Evolutionary conservation across 2,797 vertebrate genomes (phyloP).

Genomic region (Enteromius unitaeniatus): DNA sequence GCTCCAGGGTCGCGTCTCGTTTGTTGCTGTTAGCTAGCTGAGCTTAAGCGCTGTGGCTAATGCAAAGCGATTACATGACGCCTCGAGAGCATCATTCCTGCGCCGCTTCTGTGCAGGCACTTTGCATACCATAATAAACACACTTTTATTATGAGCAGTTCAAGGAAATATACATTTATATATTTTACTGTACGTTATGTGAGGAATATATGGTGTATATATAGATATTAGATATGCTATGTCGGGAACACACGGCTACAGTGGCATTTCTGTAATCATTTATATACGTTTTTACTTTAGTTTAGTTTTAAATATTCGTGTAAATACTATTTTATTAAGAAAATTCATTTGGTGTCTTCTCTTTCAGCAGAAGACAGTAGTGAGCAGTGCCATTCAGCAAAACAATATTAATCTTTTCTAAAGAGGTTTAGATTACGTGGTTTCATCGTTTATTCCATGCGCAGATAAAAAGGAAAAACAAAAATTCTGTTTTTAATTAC

Average conservation of each 20-base stretch:
- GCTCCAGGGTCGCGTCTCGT: slow-evolving; percentile 21
- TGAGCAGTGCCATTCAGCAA: neutral
- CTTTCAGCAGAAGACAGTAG: neutral
- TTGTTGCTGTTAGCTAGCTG: slow-evolving; percentile 48
- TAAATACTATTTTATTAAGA: neutral
- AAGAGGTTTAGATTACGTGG: neutral
- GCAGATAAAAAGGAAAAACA: neutral
- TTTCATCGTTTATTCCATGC: neutral
- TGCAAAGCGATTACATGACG: slow-evolving; percentile 44
- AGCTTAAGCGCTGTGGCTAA: slow-evolving; percentile 39
- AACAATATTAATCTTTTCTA: neutral
- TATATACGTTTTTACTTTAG: neutral
- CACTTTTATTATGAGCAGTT: neutral
- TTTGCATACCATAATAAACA: neutral
- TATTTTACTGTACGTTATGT: neutral
- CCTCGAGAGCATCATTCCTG: slow-evolving; percentile 37
- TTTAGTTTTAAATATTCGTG: neutral
- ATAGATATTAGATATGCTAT: neutral
- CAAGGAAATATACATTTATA: neutral
- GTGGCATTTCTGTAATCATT: neutral
- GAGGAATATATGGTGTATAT: neutral
- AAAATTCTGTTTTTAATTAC: neutral
- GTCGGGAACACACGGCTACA: neutral
- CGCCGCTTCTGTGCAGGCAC: slow-evolving; percentile 49
- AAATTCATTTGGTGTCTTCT: neutral